These are phyloP conservation scores for Chamaetylas fuelleborni DNA, from an alignment of 2,113 vertebrate species.

Conservation along the genomic window DNA sequence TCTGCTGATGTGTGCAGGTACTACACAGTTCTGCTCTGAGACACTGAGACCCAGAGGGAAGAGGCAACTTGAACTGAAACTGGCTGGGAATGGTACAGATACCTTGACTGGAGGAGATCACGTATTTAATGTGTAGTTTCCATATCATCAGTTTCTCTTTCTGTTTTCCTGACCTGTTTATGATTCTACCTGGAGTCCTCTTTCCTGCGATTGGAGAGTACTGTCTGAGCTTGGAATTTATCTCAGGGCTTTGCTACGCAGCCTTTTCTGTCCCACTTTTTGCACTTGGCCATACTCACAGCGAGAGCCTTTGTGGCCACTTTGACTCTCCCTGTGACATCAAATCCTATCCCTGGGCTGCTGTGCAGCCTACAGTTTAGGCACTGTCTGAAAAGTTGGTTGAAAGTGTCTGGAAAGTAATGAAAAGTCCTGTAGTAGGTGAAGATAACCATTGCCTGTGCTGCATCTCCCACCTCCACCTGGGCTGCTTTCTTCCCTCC, in stretches of 20 bases:
- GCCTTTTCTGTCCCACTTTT: background rate
- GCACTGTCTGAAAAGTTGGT: background rate
- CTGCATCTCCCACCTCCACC: background rate
- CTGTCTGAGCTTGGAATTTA: background rate
- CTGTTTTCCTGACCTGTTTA: background rate
- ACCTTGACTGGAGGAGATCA: background rate
- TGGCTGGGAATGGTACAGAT: background rate
- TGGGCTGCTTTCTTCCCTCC: background rate
- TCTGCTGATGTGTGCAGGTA: background rate
- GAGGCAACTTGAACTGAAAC: background rate
- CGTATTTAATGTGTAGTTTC: background rate
- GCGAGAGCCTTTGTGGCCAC: background rate
- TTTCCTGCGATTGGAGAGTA: background rate
- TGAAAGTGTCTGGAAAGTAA: slow-evolving; percentile 1
- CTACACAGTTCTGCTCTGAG: background rate
- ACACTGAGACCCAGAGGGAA: background rate
- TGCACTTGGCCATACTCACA: background rate
- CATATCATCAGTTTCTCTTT: background rate
- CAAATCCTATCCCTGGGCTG: background rate
- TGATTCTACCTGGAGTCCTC: background rate
- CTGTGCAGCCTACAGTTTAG: background rate
- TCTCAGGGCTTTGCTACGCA: background rate
- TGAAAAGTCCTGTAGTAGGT: background rate
- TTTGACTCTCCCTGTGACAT: background rate
- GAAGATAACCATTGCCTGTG: background rate